Conservation (phyloP, 2,797 vertebrate genomes). For the Lepidocolaptes lacrymiger region DNA sequence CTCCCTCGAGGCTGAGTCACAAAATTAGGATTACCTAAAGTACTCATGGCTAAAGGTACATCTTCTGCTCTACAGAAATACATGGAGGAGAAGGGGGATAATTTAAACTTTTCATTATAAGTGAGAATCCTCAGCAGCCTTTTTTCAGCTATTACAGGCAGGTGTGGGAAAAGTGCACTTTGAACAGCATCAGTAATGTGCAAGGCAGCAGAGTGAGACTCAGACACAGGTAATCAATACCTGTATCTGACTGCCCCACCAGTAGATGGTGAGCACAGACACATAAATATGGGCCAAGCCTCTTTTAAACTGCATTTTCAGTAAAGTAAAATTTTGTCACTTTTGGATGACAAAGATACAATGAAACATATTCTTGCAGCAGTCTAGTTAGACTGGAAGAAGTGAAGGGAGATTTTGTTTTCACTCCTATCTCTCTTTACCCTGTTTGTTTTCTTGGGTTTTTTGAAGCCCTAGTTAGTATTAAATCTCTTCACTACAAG, state of each 20-base stretch:
- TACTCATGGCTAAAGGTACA: not conserved
- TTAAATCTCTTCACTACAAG: not conserved
- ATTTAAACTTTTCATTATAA: not conserved
- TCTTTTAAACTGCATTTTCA: not conserved
- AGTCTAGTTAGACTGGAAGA: not conserved
- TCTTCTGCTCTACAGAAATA: not conserved
- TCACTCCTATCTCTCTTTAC: not conserved
- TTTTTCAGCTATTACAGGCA: not conserved
- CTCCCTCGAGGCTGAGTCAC: not conserved
- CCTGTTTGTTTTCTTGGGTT: no score
- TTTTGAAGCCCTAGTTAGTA: not conserved
- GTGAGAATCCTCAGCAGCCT: not conserved
- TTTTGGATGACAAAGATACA: not conserved
- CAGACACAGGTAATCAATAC: not conserved
- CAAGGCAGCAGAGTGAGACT: not conserved
- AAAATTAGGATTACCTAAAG: not conserved
- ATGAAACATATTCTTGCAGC: not conserved
- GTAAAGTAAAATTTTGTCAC: not conserved
- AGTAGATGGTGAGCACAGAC: no score
- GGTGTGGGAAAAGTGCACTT: accelerated
- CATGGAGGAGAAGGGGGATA: not conserved
- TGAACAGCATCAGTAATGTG: accelerated
- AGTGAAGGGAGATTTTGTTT: not conserved
- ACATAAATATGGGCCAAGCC: not conserved
- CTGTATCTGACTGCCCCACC: not conserved